Percentiles rank a stretch among this genome's conserved stretches.
Conservation (phyloP, 2,888 invertebrate genomes). For the Koerneria pararmatus region DNA sequence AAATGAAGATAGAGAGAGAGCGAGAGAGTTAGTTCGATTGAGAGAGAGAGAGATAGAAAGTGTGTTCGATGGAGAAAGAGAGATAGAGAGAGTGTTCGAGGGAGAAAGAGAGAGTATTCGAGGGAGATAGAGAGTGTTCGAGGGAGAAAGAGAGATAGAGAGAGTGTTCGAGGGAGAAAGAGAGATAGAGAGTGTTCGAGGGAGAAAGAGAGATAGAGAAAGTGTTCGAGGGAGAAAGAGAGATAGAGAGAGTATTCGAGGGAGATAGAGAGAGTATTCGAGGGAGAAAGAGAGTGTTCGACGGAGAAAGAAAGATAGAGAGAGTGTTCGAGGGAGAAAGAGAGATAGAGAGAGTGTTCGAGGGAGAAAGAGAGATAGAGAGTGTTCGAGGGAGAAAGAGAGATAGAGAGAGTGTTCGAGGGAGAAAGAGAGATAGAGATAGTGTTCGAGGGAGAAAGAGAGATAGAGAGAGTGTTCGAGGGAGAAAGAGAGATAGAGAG, state of each 20-base stretch:
- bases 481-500: not conserved
- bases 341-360: no score
- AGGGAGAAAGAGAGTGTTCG: not conserved
- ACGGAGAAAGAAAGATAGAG: not conserved
- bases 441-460: not conserved
- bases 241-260: not conserved
- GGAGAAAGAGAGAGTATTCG: not conserved
- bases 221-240: not conserved
- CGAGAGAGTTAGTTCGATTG: not conserved
- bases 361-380: not conserved
- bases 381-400: not conserved
- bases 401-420: not conserved
- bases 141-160: not conserved
- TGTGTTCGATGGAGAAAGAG: not conserved
- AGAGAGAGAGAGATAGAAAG: not conserved
- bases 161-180: not conserved
- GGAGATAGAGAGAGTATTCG: no score
- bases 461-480: no score
- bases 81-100: not conserved
- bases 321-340: not conserved
- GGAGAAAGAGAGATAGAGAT: not conserved
- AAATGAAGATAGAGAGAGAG: not conserved
- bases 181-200: not conserved
- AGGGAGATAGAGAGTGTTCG: not conserved
- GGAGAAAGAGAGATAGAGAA: not conserved